Evolutionary conservation across 2,888 invertebrate genomes (phyloP).

Genomic region (Cryptosula pallasiana): DNA sequence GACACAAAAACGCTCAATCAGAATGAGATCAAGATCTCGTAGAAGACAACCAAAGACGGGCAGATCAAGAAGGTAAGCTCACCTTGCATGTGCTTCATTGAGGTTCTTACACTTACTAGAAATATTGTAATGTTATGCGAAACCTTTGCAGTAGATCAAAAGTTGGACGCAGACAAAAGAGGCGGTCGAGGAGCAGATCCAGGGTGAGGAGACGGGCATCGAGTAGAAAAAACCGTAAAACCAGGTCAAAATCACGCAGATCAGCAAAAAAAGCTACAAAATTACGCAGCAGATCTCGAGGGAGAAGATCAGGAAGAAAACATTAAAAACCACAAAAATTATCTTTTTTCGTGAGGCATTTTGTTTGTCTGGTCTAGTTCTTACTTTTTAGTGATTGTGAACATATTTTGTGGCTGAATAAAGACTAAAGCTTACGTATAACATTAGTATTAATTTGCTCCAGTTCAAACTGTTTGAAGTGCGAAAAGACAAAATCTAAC

Average conservation of each 20-base stretch:
- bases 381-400: background rate
- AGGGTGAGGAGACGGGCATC: background rate
- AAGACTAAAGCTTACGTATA: no score
- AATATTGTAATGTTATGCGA: no score
- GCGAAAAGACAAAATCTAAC: no score
- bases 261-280: background rate
- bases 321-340: background rate
- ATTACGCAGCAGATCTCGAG: background rate
- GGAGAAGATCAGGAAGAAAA: background rate
- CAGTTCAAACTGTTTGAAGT: no score
- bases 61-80: background rate
- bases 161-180: background rate
- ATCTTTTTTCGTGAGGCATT: background rate
- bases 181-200: conserved; percentile 1
- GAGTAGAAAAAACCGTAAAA: background rate
- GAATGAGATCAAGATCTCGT: background rate
- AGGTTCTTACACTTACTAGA: no score
- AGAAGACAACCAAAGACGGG: background rate
- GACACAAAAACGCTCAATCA: background rate
- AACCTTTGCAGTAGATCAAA: background rate
- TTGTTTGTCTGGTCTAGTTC: background rate
- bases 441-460: no score
- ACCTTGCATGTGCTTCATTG: background rate
- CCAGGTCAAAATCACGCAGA: background rate
- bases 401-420: background rate